Evolutionary conservation across 2,888 invertebrate genomes (phyloP).

Genomic region (Pristionchus arcanus): DNA sequence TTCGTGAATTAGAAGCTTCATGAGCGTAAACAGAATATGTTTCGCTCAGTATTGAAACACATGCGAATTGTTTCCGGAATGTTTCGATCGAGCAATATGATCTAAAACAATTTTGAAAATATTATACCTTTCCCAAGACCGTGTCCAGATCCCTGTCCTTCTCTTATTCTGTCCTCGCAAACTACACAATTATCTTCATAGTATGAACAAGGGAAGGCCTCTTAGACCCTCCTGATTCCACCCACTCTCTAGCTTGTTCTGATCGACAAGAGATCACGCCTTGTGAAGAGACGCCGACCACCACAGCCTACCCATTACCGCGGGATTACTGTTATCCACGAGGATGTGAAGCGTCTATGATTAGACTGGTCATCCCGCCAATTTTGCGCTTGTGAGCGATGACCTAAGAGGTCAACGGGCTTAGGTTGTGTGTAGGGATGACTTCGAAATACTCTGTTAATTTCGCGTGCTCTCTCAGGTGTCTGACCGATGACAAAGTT

Average conservation of each 20-base stretch:
- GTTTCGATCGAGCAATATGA: too few relatives aligned
- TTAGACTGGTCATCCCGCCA: slow-evolving; percentile 14
- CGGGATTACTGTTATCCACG: slow-evolving; percentile 31
- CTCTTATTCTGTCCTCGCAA: background rate
- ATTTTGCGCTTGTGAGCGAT: background rate
- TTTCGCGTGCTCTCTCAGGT: background rate
- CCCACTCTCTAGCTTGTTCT: background rate
- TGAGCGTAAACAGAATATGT: too few relatives aligned
- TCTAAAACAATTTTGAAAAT: too few relatives aligned
- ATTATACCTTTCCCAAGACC: background rate
- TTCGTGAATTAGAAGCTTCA: too few relatives aligned
- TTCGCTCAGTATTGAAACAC: too few relatives aligned
- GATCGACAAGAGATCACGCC: too few relatives aligned
- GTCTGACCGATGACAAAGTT: too few relatives aligned
- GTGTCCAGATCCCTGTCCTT: background rate
- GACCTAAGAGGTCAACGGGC: background rate
- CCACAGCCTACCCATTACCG: background rate
- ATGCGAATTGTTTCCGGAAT: too few relatives aligned
- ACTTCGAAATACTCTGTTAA: background rate
- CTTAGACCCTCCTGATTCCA: background rate
- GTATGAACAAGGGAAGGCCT: background rate
- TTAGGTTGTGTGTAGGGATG: background rate
- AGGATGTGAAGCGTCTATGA: background rate
- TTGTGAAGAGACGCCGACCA: background rate
- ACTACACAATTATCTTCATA: background rate